Evolutionary conservation across 2,888 invertebrate genomes (phyloP), one percentile per base, ranked within the genome.

Genomic region (Spodoptera exigua): DNA sequence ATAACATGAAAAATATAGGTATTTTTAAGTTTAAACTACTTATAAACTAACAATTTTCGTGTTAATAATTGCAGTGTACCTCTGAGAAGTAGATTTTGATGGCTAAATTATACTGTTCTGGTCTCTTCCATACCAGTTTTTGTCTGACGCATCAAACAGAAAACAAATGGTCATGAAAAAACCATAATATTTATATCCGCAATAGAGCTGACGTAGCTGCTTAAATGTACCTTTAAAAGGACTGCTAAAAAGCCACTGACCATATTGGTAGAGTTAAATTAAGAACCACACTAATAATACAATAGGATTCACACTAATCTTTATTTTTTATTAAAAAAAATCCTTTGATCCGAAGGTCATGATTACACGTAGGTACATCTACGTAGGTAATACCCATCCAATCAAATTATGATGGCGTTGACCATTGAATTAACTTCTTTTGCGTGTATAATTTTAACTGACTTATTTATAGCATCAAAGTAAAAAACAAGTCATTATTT

Each of bases 171-270:
- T 43, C n/a, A 37, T 47, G 57, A 44, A 44, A 52, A 63, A 34
- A 18, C 44, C 39, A n/a, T 37, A 40, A 52, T 70, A 16, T 48
- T 27, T 36, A 63, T 14, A 63, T 14, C n/a, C 32, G 47, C 40
- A 52, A 44, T 47, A 27, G 36, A 13, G n/a, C 13, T 39, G 40
- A 49, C 37, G 51, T 32, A 54, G 11, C 21, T 21, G 7, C 37
- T 53, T 36, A 67, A 18, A 36, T 1, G 17, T 17, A 27, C 9
- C 9, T 18, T 48, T 47, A 10, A 34, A 16, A 35, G 34, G 46
- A 27, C 27, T 7, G 27, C 27, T 21, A 3, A 61, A 53, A 45
- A 68, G 49, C 13, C 1, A 61, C 61, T 53, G 43, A n/a, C 21
- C 11, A 37, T 21, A 10, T 16, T 5, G 7, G 18, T n/a, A 13